Percentiles rank a stretch among this genome's conserved stretches.
Conservation (phyloP, 2,888 invertebrate genomes). For the Drosophila pullipes region DNA sequence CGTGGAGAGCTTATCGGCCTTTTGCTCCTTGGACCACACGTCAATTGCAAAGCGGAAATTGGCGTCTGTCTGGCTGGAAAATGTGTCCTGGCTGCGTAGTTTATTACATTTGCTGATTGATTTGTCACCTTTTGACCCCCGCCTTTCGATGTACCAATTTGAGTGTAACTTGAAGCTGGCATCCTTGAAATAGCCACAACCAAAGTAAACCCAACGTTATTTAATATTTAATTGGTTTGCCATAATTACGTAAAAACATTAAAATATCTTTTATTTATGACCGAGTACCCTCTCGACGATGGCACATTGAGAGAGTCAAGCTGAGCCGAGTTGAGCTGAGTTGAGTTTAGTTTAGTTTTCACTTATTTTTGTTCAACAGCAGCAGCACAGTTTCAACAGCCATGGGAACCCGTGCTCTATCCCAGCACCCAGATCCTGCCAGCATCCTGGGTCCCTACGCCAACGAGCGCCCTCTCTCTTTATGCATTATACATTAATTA, state of each 20-base stretch:
- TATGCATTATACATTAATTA: constrained; percentile 79
- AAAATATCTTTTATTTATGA: constrained; percentile 77
- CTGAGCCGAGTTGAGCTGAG: constrained; percentile 30
- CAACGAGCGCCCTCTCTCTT: constrained; percentile 20
- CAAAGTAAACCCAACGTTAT: constrained; percentile 63
- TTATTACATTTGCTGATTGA: constrained; percentile 76
- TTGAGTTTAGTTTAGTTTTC: constrained; percentile 49
- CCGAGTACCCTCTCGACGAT: constrained; percentile 17
- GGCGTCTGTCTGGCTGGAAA: constrained; percentile 73
- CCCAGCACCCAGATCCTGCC: constrained; percentile 1
- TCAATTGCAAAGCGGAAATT: constrained; percentile 75
- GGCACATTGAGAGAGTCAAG: constrained; percentile 27
- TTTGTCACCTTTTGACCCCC: constrained; percentile 60
- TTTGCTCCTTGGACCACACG: constrained; percentile 28
- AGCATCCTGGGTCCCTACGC: background rate
- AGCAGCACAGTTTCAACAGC: constrained; percentile 53
- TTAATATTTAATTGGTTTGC: constrained; percentile 76
- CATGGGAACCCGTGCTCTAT: constrained; percentile 23
- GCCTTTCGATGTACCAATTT: background rate
- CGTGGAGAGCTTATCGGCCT: constrained; percentile 14
- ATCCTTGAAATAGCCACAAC: constrained; percentile 43
- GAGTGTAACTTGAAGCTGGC: background rate
- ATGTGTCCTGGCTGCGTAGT: constrained; percentile 46
- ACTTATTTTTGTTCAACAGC: constrained; percentile 72
- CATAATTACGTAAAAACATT: constrained; percentile 81